Evolutionary conservation across 2,888 invertebrate species (phyloP).

Genomic region (Tipula confusa): DNA sequence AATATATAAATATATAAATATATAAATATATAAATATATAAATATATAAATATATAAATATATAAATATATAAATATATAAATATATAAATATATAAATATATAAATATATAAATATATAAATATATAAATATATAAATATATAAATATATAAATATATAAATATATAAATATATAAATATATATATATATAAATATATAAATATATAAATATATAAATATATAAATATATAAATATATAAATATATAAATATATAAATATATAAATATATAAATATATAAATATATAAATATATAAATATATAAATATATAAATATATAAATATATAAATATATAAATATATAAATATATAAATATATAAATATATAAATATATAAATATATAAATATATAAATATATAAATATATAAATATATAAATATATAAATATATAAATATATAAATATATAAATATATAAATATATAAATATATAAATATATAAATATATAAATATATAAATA

Average conservation of each 20-base stretch:
- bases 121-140: neutral
- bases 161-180: neutral
- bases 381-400: neutral
- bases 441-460: neutral
- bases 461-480: neutral
- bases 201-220: neutral
- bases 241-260: neutral
- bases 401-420: neutral
- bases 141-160: neutral
- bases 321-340: neutral
- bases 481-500: neutral
- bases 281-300: neutral
- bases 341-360: neutral
- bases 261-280: neutral
- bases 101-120: neutral
- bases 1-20: neutral
- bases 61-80: neutral
- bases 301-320: neutral
- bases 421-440: neutral
- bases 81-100: neutral
- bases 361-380: neutral
- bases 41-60: neutral
- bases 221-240: neutral
- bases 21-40: neutral
- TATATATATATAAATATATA: neutral